Base-by-base conservation (phyloP, 2,797 vertebrate genomes). In the Cichlasoma orientale region DNA sequence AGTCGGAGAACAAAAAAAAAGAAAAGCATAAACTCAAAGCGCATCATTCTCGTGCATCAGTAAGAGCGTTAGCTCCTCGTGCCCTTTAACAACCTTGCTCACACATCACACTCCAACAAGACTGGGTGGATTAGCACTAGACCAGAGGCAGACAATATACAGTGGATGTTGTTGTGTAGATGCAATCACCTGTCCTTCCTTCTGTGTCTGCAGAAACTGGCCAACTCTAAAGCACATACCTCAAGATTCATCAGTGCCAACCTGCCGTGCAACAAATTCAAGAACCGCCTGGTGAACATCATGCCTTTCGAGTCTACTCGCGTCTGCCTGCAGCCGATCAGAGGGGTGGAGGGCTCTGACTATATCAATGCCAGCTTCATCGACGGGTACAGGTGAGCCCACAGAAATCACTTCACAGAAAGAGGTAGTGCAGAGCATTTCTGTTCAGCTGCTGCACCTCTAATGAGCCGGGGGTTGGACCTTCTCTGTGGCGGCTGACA, bases 311-410 rank as follows among this genome's bases (percentile, higher is more conserved):
- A 99, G 92, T 94, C 97, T 81, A 98, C 96, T 0, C 97, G 98
- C 0, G 97, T 99, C 82, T 97, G 96, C 88, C 96, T 99, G 92
- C 97, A 98, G 94, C 98, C 97, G 74, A 97, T 99, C 94, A 96
- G 97, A 50, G 98, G 97, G 0, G 96, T 99, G 4, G 98, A 99
- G 89, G 97, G 98, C 78, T 99, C 98, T 0, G 98, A 99, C 92
- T 99, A 99, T 93, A 98, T 99, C 94, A 99, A 99, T 2, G 97
- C 96, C 95, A 99, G 97, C 93, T 99, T 97, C 92, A 96, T 99
- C 55, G 97, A 99, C 19, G 98, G 98, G 76, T 99, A 99, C 89
- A 97, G 98, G 98, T 98, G 81, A 92, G 92, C 70, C 29, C 10
- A 2, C 8, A 25, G 19, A 68, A 23, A 27, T 29, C 9, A 2